phyloP scores from a whole-genome alignment of 2,888 invertebrate species.

The Heliconius aoede region DNA sequence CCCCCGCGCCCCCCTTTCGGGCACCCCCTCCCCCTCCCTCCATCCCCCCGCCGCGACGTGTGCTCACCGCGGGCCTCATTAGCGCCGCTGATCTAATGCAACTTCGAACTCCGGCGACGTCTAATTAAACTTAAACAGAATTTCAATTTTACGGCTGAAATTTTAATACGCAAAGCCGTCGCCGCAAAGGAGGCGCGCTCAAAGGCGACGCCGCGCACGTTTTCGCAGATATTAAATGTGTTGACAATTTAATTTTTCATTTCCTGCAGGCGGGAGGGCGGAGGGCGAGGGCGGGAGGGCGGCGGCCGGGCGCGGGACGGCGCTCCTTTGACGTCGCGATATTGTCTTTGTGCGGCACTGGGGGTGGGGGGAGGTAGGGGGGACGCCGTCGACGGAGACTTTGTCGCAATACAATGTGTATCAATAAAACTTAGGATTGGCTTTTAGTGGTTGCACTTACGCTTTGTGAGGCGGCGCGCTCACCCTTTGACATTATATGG shows the following conservation, averaged over 20 bases:
- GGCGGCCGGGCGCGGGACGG: conserved; percentile 64
- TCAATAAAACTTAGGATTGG: conserved; percentile 85
- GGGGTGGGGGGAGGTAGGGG: conserved; percentile 69
- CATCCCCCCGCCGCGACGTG: conserved; percentile 69
- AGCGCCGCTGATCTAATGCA: conserved; percentile 81
- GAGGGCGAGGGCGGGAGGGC: conserved; percentile 61
- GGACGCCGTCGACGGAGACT: conserved; percentile 80
- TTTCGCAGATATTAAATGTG: conserved; percentile 85
- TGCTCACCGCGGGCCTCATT: conserved; percentile 81
- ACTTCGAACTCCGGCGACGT: conserved; percentile 78
- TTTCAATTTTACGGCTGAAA: conserved; percentile 81
- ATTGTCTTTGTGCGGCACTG: conserved; percentile 82
- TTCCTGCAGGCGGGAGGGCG: conserved; percentile 72
- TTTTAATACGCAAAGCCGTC: conserved; percentile 80
- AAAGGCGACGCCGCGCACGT: conserved; percentile 82
- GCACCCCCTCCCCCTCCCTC: conserved; percentile 40
- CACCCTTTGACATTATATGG: conserved; percentile 83
- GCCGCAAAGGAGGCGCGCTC: conserved; percentile 78
- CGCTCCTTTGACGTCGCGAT: conserved; percentile 84
- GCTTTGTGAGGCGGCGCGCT: conserved; percentile 83
- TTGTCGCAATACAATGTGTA: conserved; percentile 85
- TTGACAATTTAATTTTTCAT: conserved; percentile 85
- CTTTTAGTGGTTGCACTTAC: conserved; percentile 85
- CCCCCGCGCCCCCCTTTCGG: conserved; percentile 42
- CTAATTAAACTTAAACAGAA: conserved; percentile 82